Base-by-base conservation (phyloP, 2,888 invertebrate species). In the Noctua comes region DNA sequence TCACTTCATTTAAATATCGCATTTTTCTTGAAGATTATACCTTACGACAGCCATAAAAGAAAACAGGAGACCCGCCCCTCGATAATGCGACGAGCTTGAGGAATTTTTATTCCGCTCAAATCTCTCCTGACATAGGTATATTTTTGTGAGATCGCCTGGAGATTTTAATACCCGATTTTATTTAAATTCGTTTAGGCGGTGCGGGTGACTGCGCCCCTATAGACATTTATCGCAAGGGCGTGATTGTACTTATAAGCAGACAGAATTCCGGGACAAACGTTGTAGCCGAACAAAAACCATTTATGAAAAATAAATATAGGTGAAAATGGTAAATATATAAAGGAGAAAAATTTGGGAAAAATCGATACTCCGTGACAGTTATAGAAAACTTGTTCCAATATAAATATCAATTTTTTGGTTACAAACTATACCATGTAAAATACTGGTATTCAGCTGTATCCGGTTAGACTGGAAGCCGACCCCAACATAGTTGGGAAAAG, bases 21-120 rank as follows among this genome's bases (percentile, higher is more conserved):
- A 96, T 97, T 97, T 97, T 97, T 97, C 96, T 95, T 94, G 94
- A 96, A 97, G 97, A 97, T 97, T 97, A 97, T 97, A 96, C 96
- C 95, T 96, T 95, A 96, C 96, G 96, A 96, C 96, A 96, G 96
- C 96, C 94, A 96, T 97, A 97, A 97, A 97, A 96, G 96, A 96
- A 97, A 96, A 96, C 96, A 96, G 96, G 92, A 94, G 94, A 90
- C 92, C 94, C 94, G 93, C 95, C 96, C 96, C 95, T 94, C 95
- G 95, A 96, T 96, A 96, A 96, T 95, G 95, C 96, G 96, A 95
- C 95, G 95, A 94, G 95, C 93, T 93, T 92, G 92, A 96, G 95
- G 97, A 97, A 97, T 97, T 97, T 95, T 96, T 96, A 96, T 96
- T 96, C 93, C 94, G 94, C 93, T 96, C 95, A 97, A 97, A 97